A percentile compares a stretch with the other conserved stretches of the same genome.
Evolutionary conservation across 2,888 invertebrate species (phyloP).

Genomic region (Willowsia nigromaculata): DNA sequence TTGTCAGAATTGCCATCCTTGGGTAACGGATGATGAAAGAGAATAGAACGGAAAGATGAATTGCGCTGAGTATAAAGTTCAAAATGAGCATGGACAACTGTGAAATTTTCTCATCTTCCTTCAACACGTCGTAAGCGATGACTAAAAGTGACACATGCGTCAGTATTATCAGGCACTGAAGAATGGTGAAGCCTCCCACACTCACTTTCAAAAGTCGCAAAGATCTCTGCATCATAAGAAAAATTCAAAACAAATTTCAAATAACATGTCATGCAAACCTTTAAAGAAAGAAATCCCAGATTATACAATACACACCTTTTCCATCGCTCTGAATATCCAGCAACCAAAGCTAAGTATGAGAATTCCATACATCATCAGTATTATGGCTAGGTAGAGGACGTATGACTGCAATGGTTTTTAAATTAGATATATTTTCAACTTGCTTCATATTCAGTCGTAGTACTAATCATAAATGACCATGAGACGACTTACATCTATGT

Average conservation of each 20-base stretch:
- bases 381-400: slow-evolving; percentile 57
- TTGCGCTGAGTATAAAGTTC: slow-evolving; percentile 68
- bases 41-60: slow-evolving; percentile 68
- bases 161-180: slow-evolving; percentile 70
- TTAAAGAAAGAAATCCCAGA: background rate
- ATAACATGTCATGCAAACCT: no score
- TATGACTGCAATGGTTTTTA: slow-evolving; percentile 60
- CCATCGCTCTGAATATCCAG: slow-evolving; percentile 72
- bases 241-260: background rate
- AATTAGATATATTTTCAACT: no score
- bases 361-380: slow-evolving; percentile 71
- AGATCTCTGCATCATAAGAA: slow-evolving; percentile 48
- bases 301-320: slow-evolving; percentile 46
- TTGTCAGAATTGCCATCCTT: slow-evolving; percentile 55
- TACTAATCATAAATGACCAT: no score
- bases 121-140: slow-evolving; percentile 69
- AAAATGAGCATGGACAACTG: slow-evolving; percentile 69
- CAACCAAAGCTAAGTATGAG: slow-evolving; percentile 70
- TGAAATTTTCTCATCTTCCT: slow-evolving; percentile 65
- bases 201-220: slow-evolving; percentile 70
- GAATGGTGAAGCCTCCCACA: slow-evolving; percentile 73
- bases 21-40: slow-evolving; percentile 71
- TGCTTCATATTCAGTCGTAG: no score
- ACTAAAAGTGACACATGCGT: slow-evolving; percentile 68
- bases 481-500: slow-evolving; percentile 65